Evolutionary conservation across 2,888 invertebrate species (phyloP).

Genomic region (Coleophora deauratella): DNA sequence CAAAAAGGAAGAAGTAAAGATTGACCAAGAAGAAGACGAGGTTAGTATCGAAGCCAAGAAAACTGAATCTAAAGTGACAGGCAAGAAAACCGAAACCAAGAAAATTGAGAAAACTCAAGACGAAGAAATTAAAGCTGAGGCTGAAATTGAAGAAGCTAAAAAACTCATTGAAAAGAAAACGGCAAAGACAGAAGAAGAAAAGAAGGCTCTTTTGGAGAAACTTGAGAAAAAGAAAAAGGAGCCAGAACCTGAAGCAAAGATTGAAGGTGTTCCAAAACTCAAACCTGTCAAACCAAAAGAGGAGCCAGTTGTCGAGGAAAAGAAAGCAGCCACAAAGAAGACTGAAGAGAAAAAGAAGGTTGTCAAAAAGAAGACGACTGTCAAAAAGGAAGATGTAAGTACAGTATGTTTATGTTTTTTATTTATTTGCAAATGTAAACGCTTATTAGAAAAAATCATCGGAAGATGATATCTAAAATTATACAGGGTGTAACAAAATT

Average conservation of each 20-base stretch:
- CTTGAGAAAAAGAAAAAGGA: slow-evolving; percentile 65
- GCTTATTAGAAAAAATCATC: background rate
- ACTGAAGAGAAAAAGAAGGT: slow-evolving; percentile 64
- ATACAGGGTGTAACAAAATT: background rate
- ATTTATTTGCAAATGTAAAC: slow-evolving; percentile 6
- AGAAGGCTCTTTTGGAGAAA: slow-evolving; percentile 65
- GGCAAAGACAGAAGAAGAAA: slow-evolving; percentile 65
- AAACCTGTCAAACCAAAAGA: slow-evolving; percentile 71
- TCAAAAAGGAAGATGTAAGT: slow-evolving; percentile 69
- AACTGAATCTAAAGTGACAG: slow-evolving; percentile 39
- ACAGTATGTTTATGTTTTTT: slow-evolving; percentile 6
- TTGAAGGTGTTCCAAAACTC: slow-evolving; percentile 76
- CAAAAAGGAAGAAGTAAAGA: slow-evolving; percentile 11
- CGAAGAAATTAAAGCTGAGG: slow-evolving; percentile 62
- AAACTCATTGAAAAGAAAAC: slow-evolving; percentile 61
- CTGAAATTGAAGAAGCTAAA: slow-evolving; percentile 65
- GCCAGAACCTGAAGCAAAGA: slow-evolving; percentile 63
- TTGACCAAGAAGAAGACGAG: slow-evolving; percentile 54
- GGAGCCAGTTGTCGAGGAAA: slow-evolving; percentile 58
- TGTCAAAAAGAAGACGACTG: slow-evolving; percentile 62
- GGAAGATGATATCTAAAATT: background rate
- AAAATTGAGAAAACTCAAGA: slow-evolving; percentile 46
- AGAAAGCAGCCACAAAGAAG: slow-evolving; percentile 58
- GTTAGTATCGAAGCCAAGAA: slow-evolving; percentile 44
- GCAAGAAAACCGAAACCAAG: slow-evolving; percentile 48